Evolutionary conservation across 2,888 invertebrate species (phyloP), one percentile per base, ranked within the genome.

Genomic region (Leucophenga maculata): DNA sequence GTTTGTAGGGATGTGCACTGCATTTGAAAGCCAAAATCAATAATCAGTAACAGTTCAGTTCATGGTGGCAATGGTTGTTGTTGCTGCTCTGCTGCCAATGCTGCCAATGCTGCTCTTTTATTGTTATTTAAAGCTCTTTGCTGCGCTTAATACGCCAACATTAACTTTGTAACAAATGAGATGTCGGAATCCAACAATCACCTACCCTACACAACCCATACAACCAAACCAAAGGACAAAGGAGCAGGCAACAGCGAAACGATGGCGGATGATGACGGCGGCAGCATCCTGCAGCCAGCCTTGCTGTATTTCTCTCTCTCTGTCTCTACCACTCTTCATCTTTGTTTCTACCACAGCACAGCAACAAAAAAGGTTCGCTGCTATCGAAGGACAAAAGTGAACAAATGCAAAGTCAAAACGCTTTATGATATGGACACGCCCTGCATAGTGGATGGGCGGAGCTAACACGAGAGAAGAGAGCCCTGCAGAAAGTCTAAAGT

Each of bases 91-190:
- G 50, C 31, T 46, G 65, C 20, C 22, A n/a, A n/a, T n/a, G 57
- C 54, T 67, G 22, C 60, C 16, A 39, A 59, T 64, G 71, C 62
- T 71, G 67, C 79, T 76, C 74, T 80, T 79, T 82, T 82, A 82
- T 76, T 62, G 62, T 62, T 80, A 82, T 78, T 68, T 75, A 80
- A 78, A 80, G 80, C 80, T 80, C 46, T 80, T 80, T 82, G 83
- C 80, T 83, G 82, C 78, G 80, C 83, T 81, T 81, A 81, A 83
- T 83, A 78, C 84, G 80, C 80, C 80, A 82, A 83, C 80, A 81
- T 81, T 81, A 81, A 81, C 80, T 83, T 81, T 83, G 80, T 81
- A 81, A 81, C 80, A 81, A 81, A 81, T 81, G 80, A 81, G 80
- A 81, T 81, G 80, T 81, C 80, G 80, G 82, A 81, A 77, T 74